phyloP scores from a whole-genome alignment of 64 coral and sea anemone genomes.

The Actinia equina region DNA sequence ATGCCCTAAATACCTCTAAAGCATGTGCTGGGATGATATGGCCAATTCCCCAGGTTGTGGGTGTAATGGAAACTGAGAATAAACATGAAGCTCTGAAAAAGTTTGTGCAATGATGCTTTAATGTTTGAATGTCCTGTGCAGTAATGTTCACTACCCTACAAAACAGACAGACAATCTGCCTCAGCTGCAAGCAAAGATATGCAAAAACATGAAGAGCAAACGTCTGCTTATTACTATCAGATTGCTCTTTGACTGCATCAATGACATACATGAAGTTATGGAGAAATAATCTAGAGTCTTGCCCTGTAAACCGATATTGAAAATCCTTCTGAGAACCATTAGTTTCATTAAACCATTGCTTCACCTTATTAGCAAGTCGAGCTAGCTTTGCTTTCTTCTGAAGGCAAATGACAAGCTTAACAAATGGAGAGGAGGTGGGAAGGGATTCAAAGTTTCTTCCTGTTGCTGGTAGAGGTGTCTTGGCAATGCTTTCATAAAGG shows the following conservation, averaged over 20 bases:
- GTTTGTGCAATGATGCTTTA: constrained; percentile 27
- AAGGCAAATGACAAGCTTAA: constrained; percentile 30
- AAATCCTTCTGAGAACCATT: constrained; percentile 25
- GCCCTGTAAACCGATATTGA: constrained; percentile 52
- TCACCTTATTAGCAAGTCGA: constrained; percentile 44
- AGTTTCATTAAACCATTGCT: constrained; percentile 35
- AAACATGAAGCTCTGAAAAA: constrained; percentile 30
- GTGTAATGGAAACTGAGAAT: constrained; percentile 19
- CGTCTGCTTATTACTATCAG: constrained; percentile 37
- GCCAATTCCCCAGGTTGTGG: constrained; percentile 35
- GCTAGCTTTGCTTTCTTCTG: not conserved
- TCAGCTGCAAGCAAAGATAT: not conserved
- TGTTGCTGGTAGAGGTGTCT: not conserved
- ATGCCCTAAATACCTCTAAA: not conserved
- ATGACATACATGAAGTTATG: constrained; percentile 32
- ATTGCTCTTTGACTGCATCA: constrained; percentile 15
- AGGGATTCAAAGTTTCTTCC: constrained; percentile 1
- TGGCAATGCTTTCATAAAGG: constrained; percentile 45
- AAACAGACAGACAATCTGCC: constrained; percentile 28
- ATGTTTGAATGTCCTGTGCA: constrained; percentile 2
- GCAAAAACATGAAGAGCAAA: constrained; percentile 37
- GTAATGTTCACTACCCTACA: constrained; percentile 32
- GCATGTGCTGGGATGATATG: constrained; percentile 26
- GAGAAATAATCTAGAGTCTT: constrained; percentile 48
- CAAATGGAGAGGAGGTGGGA: constrained; percentile 32